Evolutionary conservation across 1,140 invertebrate genomes (phyloP), one percentile per base, ranked within the genome.

Genomic region (Cotesia typhae): DNA sequence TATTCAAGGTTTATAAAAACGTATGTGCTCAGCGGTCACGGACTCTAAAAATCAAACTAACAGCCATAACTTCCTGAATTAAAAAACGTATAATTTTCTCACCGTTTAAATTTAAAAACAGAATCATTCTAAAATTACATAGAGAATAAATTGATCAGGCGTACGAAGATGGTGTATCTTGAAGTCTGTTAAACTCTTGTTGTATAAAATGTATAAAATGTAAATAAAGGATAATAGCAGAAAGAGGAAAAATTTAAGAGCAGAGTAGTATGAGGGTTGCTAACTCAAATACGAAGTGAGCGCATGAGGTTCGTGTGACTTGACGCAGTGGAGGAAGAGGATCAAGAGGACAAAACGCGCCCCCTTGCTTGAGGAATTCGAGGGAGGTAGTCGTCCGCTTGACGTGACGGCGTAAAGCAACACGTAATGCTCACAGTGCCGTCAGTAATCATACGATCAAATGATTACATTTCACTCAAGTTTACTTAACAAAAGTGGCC

Each of bases 321-420:
- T 35, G 63, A 47, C 36, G 63, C 38, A 35, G 55, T 59, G 41
- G 41, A 47, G 41, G 41, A 5, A 47, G 41, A 61, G 55, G 68
- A 70, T 52, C 52, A 14, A 55, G 53, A 53, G 12, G 52, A 55
- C 53, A 28, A 55, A 37, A 37, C 41, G 41, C 55, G 14, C 35
- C 35, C 52, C 55, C 67, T 57, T 37, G n/a, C 51, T 69, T 17
- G 47, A 66, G 52, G 67, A 69, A 59, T n/a, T n/a, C 10, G 41
- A 61, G 60, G 68, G 55, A 70, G 37, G 68, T 70, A 70, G 68
- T 70, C 68, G 68, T 70, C 68, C 36, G 68, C 47, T 70, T 37
- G 68, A 70, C 68, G 68, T 70, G 68, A 59, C 36, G 36, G 38
- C 36, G 37, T 9, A 14, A 38, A 65, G 36, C 12, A 10, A 12